Conservation (phyloP, 2,113 vertebrate species). For the Dasyprocta punctata region DNA sequence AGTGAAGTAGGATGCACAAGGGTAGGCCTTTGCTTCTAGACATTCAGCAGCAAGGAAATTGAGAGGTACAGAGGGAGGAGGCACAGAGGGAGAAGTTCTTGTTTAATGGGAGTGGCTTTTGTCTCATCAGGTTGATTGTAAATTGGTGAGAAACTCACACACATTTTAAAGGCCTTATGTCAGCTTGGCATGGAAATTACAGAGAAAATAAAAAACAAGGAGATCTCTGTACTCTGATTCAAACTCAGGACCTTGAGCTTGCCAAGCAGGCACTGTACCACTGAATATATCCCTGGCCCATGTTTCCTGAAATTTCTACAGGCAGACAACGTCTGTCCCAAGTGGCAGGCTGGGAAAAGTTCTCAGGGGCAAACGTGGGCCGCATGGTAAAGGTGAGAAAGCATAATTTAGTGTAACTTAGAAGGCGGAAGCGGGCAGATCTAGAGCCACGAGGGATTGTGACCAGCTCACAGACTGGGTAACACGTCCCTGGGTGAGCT, state of each 20-base stretch:
- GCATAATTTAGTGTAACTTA: neutral
- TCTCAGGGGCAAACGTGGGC: neutral
- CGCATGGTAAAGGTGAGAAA: neutral
- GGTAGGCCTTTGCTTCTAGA: neutral
- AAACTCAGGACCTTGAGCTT: too few species aligned
- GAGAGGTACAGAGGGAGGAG: neutral
- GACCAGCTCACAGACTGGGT: neutral
- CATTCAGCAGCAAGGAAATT: neutral
- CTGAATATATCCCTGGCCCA: too few species aligned
- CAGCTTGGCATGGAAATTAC: neutral
- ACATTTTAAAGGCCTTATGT: neutral
- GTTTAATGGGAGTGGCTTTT: neutral
- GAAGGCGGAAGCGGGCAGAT: neutral
- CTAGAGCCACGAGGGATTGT: neutral
- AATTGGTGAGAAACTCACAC: neutral
- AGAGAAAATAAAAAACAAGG: neutral
- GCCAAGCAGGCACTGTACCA: too few species aligned
- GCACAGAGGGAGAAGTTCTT: neutral
- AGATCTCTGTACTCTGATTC: neutral
- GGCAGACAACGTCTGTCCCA: neutral
- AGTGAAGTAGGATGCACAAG: neutral
- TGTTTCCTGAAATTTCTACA: neutral
- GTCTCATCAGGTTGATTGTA: neutral
- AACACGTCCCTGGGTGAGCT: neutral
- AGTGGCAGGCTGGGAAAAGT: neutral